Evolutionary conservation across 2,888 invertebrate species (phyloP), one percentile per base, ranked within the genome.

Genomic region (Pycnomerus fuliginosus): DNA sequence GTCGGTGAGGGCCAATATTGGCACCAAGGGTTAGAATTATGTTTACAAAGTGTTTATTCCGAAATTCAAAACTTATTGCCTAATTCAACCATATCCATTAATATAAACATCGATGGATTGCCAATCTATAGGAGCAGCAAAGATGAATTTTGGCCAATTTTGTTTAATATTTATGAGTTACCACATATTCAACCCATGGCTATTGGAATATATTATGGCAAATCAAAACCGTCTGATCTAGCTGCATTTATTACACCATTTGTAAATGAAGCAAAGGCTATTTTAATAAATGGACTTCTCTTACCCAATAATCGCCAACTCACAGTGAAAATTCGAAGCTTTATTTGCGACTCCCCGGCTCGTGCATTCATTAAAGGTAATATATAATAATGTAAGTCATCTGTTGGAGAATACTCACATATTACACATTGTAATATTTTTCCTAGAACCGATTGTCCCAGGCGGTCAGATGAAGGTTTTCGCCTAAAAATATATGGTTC

Each of bases 121-220:
- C 52, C 54, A 11, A 45, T 55, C 27, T 52, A 54, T 34, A 47
- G 44, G 28, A 48, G 53, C 32, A 39, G 41, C 7, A 53, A 49
- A 24, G 16, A 36, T 36, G 52, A 57, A 45, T 53, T 58, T 43
- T 58, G 56, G 52, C 53, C 56, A 15, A 55, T 53, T 15, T 34
- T 56, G 4, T 51, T 16, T 31, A 47, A 51, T 22, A 42, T 51
- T 27, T 33, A 44, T 37, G 29, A 53, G 37, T 14, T 42, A 7
- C 39, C 47, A 5, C 12, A 42, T 23, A 8, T 50, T 20, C 30
- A 44, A 37, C 51, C 44, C 11, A 35, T 48, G 24, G 24, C 44
- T 29, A 44, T 52, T 15, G 50, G 49, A 31, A 44, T 47, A 44
- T 20, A 42, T 33, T 16, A 39, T 38, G 52, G 52, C 22, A 40